Evolutionary conservation across 1,140 invertebrate genomes (phyloP), one percentile per base, ranked within the genome.

Genomic region (Drepana arcuata): DNA sequence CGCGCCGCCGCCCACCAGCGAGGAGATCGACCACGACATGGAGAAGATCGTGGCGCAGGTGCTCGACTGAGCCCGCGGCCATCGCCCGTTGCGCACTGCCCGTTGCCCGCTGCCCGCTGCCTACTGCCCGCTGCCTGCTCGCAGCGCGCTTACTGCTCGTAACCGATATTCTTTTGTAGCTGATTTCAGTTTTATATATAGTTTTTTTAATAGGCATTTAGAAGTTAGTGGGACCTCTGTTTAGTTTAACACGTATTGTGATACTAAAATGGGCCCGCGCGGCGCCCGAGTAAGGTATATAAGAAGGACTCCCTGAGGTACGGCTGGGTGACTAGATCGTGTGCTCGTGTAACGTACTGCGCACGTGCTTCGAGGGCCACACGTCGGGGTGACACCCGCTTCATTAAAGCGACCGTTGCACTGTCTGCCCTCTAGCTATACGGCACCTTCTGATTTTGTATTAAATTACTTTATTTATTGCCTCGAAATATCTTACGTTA

Each of bases 1-100:
- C 35, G 26, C 53, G 29, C 40, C 62, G 13, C 54, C 73, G 16
- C 66, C 58, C 23, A 77, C 64, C 37, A 73, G 57, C 47, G 67
- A 86, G 41, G 87, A 89, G 44, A 85, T 86, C 35, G 89, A 90
- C 62, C 86, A 89, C 59, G 89, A 91, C 59, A 90, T 92, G 88
- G 89, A 91, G 67, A 91, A 91, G 71, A 88, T 91, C 82, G 90
- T 91, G 43, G 87, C 89, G 34, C 88, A 91, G 74, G 89, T 91
- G 65, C 88, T 89, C 14, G 40, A 48, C 30, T 39, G 31, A 40
- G 24, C 18, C 16, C 29, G 21, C 13, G 13, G 26, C 16, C 16
- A 15, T 21, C 32, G 21, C 9, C 21, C 28, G 14, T 6, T 6
- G 6, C 24, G 24, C 24, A 4, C 6, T 26, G n/a, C 24, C 24